Percentiles rank a stretch among this genome's conserved stretches.
phyloP scores from a whole-genome alignment of 2,888 invertebrate genomes.

The Odontocolon sp. region DNA sequence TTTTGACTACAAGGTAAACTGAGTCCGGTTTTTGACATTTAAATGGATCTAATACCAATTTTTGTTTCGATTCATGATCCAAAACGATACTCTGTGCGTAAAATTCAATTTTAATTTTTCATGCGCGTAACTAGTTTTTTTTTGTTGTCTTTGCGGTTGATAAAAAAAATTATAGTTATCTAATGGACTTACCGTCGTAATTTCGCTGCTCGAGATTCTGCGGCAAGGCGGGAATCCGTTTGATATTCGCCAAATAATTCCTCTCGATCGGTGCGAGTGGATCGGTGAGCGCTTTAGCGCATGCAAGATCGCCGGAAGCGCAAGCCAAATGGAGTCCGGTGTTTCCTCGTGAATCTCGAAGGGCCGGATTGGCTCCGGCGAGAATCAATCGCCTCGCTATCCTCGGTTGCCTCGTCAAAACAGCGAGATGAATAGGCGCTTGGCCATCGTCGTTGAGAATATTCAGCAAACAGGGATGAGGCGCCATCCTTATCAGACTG shows the following conservation, averaged over 20 bases:
- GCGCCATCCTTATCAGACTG: conserved; percentile 89
- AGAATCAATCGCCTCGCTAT: conserved; percentile 90
- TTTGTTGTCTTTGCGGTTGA: too few relatives aligned
- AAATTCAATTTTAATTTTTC: too few relatives aligned
- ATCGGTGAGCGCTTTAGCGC: conserved; percentile 88
- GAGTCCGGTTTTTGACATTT: too few relatives aligned
- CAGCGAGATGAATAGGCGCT: conserved; percentile 93
- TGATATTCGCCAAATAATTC: conserved; percentile 72
- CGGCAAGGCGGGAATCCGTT: conserved; percentile 81
- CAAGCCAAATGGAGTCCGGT: conserved; percentile 94
- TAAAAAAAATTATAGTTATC: too few relatives aligned
- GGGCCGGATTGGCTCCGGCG: conserved; percentile 86
- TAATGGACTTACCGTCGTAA: conserved; percentile 89
- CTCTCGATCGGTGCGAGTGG: conserved; percentile 83
- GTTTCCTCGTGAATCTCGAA: conserved; percentile 89
- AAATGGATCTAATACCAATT: too few relatives aligned
- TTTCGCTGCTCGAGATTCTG: conserved; percentile 90
- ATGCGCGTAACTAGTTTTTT: too few relatives aligned
- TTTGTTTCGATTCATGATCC: too few relatives aligned
- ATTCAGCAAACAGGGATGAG: conserved; percentile 89
- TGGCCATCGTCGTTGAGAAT: conserved; percentile 90
- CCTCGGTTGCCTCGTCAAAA: conserved; percentile 88
- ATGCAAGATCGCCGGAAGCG: conserved; percentile 85
- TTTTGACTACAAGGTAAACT: too few relatives aligned
- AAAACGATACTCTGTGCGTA: too few relatives aligned